Base-by-base conservation (phyloP, 1,140 invertebrate species). In the Batillaria attramentaria region DNA sequence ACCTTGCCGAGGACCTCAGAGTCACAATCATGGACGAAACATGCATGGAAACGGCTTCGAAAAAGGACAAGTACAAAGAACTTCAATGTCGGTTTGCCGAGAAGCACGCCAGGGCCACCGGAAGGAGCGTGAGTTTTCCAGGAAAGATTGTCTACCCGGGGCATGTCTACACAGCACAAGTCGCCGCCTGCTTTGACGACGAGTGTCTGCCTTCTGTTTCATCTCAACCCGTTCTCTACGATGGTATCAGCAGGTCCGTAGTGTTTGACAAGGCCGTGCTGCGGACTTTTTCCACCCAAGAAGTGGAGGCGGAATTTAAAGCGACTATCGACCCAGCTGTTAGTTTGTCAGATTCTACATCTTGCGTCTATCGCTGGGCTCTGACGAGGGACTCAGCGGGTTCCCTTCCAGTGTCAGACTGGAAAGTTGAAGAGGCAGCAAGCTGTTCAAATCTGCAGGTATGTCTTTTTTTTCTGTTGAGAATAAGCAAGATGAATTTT, bases 171-270 rank as follows among this genome's bases (percentile, higher is more conserved):
- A 35, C 46, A 16, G n/a, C 72, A 6, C 16, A 33, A 28, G 33
- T 73, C 28, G n/a, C 33, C 31, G 28, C 50, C 24, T 73, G 72
- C 33, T 73, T 73, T 60, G 72, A 73, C 35, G 35, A 54, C 46
- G 35, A 20, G 46, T 73, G 72, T 20, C 54, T 73, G 35, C 72
- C 72, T 24, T 3, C 46, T n/a, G 46, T 60, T 5, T 35, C 50
- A 5, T 73, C 72, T 18, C 5, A 35, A 4, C 35, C 72, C n/a
- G 13, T 57, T 35, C 20, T 35, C 50, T 54, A 39, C 24, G 20
- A n/a, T 24, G n/a, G 35, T 24, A 37, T 20, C 28, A 18, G 33
- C 31, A 16, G 20, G 72, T 33, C 54, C 4, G 18, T 60, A 0
- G 28, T 37, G 18, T 37, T 57, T 18, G 16, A 39, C 4, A 42